These are phyloP conservation scores for Drosophila bipectinata DNA, from an alignment of 1,140 invertebrate genomes.

Conservation along the genomic window DNA sequence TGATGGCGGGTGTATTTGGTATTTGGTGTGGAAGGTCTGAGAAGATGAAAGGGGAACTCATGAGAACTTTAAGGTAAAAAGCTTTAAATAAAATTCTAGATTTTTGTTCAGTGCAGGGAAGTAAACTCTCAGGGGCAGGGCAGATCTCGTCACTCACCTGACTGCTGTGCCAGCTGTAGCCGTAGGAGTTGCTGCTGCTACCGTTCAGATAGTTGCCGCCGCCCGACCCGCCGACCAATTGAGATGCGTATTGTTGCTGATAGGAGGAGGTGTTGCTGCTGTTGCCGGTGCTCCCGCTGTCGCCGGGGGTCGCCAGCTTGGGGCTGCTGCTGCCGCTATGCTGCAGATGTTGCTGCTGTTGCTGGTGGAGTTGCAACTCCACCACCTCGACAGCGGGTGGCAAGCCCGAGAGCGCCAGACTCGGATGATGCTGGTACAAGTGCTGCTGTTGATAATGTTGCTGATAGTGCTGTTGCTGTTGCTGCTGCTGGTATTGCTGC, in stretches of 20 bases:
- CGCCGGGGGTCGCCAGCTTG: constrained; percentile 60
- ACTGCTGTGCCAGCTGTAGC: constrained; percentile 81
- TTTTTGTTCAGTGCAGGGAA: too few relatives aligned
- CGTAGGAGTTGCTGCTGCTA: constrained; percentile 67
- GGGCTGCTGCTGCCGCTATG: constrained; percentile 65
- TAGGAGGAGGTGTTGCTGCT: constrained; percentile 83
- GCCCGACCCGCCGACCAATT: constrained; percentile 61
- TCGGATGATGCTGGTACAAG: constrained; percentile 80
- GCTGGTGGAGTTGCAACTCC: constrained; percentile 67
- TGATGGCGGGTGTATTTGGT: constrained; percentile 84
- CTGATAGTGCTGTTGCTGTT: constrained; percentile 61
- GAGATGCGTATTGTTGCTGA: constrained; percentile 83
- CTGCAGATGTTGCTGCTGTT: constrained; percentile 43
- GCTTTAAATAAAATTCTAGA: too few relatives aligned
- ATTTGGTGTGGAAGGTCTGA: constrained; percentile 82
- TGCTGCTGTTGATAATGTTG: constrained; percentile 71
- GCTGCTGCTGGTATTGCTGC: constrained; percentile 58
- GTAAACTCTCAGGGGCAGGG: not conserved
- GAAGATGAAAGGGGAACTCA: constrained; percentile 1
- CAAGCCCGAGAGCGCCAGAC: constrained; percentile 62
- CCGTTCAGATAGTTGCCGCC: constrained; percentile 66
- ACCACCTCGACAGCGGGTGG: constrained; percentile 74
- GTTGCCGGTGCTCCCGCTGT: constrained; percentile 48
- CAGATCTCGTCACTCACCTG: constrained; percentile 62
- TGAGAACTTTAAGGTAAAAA: not conserved